Evolutionary conservation across 2,797 vertebrate species (phyloP).

Genomic region (Momotus momota): DNA sequence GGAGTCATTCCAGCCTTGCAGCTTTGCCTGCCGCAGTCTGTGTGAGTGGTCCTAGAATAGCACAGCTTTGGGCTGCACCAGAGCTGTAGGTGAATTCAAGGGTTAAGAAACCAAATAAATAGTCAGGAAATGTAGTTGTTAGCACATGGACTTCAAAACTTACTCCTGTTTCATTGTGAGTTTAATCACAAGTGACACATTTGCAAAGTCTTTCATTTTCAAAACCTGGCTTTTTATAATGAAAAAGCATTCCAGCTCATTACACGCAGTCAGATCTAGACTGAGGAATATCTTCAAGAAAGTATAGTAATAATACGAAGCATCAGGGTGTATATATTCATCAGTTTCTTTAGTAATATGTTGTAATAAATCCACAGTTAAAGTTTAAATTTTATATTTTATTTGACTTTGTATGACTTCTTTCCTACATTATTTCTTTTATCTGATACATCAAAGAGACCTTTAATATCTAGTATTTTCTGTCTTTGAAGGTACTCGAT

Average conservation of each 20-base stretch:
- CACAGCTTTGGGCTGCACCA: background rate
- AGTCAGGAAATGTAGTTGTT: background rate
- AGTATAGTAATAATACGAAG: background rate
- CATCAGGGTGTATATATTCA: background rate
- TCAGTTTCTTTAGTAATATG: background rate
- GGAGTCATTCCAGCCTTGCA: background rate
- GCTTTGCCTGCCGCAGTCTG: background rate
- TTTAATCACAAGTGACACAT: background rate
- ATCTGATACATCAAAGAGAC: background rate
- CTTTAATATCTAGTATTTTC: background rate
- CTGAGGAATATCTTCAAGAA: background rate
- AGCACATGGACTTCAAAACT: background rate
- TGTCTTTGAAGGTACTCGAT: background rate
- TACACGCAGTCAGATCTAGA: background rate
- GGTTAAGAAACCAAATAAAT: background rate
- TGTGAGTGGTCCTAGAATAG: background rate
- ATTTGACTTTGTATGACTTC: background rate
- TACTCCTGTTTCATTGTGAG: background rate
- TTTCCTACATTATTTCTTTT: background rate
- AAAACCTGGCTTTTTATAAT: background rate
- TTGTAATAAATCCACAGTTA: background rate
- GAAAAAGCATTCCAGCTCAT: background rate
- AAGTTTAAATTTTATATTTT: background rate
- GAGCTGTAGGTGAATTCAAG: background rate
- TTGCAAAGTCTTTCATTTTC: background rate